A percentile compares a stretch with the other conserved stretches of the same genome.
These are phyloP conservation scores for Saccostrea cuccullata DNA, from an alignment of 1,140 invertebrate species.

Conservation along the genomic window DNA sequence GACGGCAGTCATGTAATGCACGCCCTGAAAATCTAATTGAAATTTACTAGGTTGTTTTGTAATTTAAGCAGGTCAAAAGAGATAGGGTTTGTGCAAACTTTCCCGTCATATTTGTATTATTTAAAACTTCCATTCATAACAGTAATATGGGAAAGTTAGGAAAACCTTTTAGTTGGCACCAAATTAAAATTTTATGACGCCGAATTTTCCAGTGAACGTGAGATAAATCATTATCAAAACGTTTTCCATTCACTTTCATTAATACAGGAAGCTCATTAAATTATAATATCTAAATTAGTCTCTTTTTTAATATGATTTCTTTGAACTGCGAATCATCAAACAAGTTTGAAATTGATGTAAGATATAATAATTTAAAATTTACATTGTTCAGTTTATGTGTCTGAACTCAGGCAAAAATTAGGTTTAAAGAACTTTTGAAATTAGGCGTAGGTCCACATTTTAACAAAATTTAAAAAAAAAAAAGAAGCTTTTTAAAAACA, in stretches of 20 bases:
- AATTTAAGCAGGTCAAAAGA: slow-evolving; percentile 1
- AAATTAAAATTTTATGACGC: not conserved
- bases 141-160: not conserved
- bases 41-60: not conserved
- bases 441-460: too few species aligned
- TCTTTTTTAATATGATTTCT: too few species aligned
- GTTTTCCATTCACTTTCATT: not conserved
- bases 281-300: too few species aligned
- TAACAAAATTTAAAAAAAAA: too few species aligned
- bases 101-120: not conserved
- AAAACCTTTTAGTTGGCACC: not conserved
- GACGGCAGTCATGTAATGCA: not conserved
- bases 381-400: too few species aligned
- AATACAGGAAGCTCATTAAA: too few species aligned
- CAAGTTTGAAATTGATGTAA: too few species aligned
- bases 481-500: too few species aligned
- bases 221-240: not conserved
- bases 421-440: too few species aligned
- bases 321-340: too few species aligned
- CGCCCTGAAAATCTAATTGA: slow-evolving; percentile 12
- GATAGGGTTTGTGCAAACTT: not conserved
- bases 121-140: not conserved
- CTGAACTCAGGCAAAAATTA: too few species aligned
- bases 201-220: not conserved
- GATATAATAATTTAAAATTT: too few species aligned